Base-by-base conservation (phyloP, 2,888 invertebrate genomes). In the Euzetes globulus region DNA sequence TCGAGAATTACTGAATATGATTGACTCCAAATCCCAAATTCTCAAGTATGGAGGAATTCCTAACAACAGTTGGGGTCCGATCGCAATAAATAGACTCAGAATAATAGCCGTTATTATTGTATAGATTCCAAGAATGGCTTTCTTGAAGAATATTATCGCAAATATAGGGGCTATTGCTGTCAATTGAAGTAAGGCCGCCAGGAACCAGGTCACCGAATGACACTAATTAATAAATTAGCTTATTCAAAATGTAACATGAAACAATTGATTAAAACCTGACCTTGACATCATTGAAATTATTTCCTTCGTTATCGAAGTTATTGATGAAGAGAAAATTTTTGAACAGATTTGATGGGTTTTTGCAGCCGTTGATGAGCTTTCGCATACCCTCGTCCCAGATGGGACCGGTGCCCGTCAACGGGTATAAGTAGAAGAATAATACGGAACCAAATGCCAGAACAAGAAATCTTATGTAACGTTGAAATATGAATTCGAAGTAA, bases 351-450 rank as follows among this genome's bases (percentile, higher is more conserved):
- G 27, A 15, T 22, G 60, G 60, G 2, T 60, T 60, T 60, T 15
- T 60, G 25, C 60, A 60, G 3, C 13, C 25, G n/a, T 19, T 25
- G 27, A 22, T 27, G 15, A 60, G 3, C 1, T 27, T 13, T 1
- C 15, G 25, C 7, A 73, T 45, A n/a, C 73, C 73, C 25, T n/a
- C 13, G 9, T 73, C 73, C 73, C 73, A 76, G n/a, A 75, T 25
- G 0, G 76, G 76, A n/a, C 74, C 76, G 22, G 25, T 25, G 47
- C 70, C 60, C 5, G 65, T 19, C 19, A 52, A 22, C 9, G 76
- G 76, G 17, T 71, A 68, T n/a, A 76, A 1, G 29, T 52, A 74
- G 19, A 75, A 60, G 37, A 76, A 75, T 11, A 74, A n/a, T 2
- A 74, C 63, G 1, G 74, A 50, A 11, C 74, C 76, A 41, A 65